Base-by-base conservation (phyloP, 2,797 vertebrate genomes). In the Hyperoplus immaculatus region DNA sequence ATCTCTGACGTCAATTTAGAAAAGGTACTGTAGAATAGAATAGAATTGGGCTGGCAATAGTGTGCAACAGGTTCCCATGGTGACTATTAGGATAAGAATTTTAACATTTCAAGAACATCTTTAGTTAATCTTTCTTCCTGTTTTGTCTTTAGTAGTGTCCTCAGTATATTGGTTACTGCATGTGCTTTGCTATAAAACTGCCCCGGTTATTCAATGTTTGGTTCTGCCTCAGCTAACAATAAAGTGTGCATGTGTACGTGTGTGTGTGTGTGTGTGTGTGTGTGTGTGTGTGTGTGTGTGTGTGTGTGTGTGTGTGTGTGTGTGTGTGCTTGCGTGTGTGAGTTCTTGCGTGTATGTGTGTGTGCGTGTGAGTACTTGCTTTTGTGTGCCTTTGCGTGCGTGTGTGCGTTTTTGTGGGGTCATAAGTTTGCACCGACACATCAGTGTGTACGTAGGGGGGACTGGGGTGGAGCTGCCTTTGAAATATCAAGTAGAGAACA, bases 401-500 rank as follows among this genome's bases (percentile, higher is more conserved):
- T 59, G 56, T 58, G 38, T 58, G 56, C n/a, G 8, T 56, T 15
- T 16, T 15, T 13, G 11, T 4, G 29, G 42, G 50, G 39, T 59
- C 21, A 69, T 18, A 21, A 16, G 18, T 59, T 12, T 49, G 5
- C 36, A 29, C 29, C 29, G 29, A 29, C 29, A 29, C 29, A 29
- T 29, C 29, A 29, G 29, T 62, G 21, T 85, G 47, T 60, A 14
- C 67, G 41, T 61, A 14, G 21, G 18, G 41, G 18, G 53, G 11
- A 50, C 63, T 21, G 41, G 29, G 46, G 42, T 57, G 18, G 6
- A 60, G 39, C 47, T 49, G 16, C 43, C 64, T 85, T 58, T 85
- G 58, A 83, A 80, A 85, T 78, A 80, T 84, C 80, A 42, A 75
- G 62, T 64, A 29, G 29, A 72, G 47, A 62, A 50, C 71, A 75